These are phyloP conservation scores for Tachyglossus aculeatus DNA, from an alignment of 2,797 vertebrate species.

Conservation along the genomic window DNA sequence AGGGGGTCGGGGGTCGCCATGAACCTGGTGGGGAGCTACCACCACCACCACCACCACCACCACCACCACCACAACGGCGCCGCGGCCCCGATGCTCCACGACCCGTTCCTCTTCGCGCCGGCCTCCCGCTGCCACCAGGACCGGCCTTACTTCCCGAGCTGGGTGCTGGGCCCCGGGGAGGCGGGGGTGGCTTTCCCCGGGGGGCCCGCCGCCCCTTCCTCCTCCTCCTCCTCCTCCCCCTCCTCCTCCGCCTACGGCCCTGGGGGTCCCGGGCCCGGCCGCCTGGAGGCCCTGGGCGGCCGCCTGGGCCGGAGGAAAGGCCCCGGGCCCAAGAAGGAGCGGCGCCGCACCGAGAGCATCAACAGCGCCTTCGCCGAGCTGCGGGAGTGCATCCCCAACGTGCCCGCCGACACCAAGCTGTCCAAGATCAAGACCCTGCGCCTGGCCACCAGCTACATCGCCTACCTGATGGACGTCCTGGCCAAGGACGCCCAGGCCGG, in stretches of 20 bases:
- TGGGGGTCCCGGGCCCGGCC: slow-evolving; percentile 57
- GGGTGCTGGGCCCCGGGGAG: slow-evolving; percentile 88
- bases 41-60: slow-evolving; percentile 85
- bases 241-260: slow-evolving; percentile 61
- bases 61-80: slow-evolving; percentile 82
- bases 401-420: slow-evolving; percentile 89
- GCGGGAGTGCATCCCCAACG: slow-evolving; percentile 89
- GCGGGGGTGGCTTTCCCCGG: slow-evolving; percentile 80
- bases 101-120: slow-evolving; percentile 88
- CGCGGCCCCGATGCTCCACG: slow-evolving; percentile 89
- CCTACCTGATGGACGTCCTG: slow-evolving; percentile 91
- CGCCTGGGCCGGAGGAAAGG: slow-evolving; percentile 80
- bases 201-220: slow-evolving; percentile 72
- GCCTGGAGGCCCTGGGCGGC: slow-evolving; percentile 79
- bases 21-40: slow-evolving; percentile 94
- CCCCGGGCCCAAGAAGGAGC: slow-evolving; percentile 88
- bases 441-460: slow-evolving; percentile 89
- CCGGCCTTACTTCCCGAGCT: slow-evolving; percentile 88
- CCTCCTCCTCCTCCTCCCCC: slow-evolving; percentile 72
- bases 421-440: slow-evolving; percentile 90
- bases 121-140: slow-evolving; percentile 87
- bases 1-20: slow-evolving; percentile 70
- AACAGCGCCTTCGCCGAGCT: slow-evolving; percentile 91
- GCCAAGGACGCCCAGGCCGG: slow-evolving; percentile 87
- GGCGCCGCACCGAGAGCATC: slow-evolving; percentile 90